Evolutionary conservation across 2,888 invertebrate species (phyloP), one percentile per base, ranked within the genome.

Genomic region (Philereme vetulata): DNA sequence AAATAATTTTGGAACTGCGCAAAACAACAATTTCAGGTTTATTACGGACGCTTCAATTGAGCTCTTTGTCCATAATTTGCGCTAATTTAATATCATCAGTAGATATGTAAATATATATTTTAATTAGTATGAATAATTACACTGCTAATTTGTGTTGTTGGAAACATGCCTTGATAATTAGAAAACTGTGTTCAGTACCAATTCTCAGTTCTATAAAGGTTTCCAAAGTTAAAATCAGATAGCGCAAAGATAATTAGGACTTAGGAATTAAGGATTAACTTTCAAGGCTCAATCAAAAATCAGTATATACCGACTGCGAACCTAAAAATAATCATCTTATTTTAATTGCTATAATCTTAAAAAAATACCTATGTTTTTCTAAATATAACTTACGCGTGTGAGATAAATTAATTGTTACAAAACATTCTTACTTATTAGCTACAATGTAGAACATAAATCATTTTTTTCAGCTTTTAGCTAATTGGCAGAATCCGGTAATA

Each of bases 341-440:
- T 21, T 21, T 21, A 21, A 21, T 21, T 35, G 35, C 35, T 35
- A 6, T 5, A 3, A 35, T 7, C 38, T 0, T 38, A 6, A 38
- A 38, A 7, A 35, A 35, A 4, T 6, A 38, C 7, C 38, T 8
- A 21, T 4, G 32, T 9, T 34, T 68, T 69, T 71, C 70, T 74
- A 71, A 73, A 77, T 73, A 71, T 75, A 58, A 51, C 65, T 59
- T 74, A 38, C 64, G 58, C 70, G 56, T 67, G 64, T 64, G 60
- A 68, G 60, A 70, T 75, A 38, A 70, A 75, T 72, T 72, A 63
- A 78, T 77, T 78, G 69, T 60, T 70, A 65, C 68, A 70, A 67
- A 67, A 64, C 69, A 55, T 72, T 67, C 52, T 61, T 60, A 68
- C 56, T 57, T 65, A 60, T 47, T 58, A 54, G 53, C 50, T 21